Conservation (phyloP, 2,888 invertebrate species). For the Cosmopolites sordidus region DNA sequence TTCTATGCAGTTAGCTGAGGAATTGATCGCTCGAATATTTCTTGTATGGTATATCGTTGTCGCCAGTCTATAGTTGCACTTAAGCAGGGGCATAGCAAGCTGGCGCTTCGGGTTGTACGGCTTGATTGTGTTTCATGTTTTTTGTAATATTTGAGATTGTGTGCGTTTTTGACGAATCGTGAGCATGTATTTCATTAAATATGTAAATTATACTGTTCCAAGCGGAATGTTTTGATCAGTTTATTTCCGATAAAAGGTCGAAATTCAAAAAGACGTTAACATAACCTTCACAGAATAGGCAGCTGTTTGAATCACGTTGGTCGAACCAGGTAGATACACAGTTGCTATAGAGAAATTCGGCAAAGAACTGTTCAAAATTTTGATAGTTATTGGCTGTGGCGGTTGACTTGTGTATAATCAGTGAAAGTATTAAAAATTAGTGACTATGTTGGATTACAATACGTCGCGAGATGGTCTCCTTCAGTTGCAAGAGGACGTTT, state of each 20-base stretch:
- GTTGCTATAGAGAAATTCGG: conserved; percentile 11
- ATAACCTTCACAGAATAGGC: conserved; percentile 31
- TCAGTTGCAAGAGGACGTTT: conserved; percentile 64
- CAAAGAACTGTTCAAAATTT: conserved; percentile 11
- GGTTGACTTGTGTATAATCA: conserved; percentile 13
- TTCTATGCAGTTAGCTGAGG: too few relatives aligned
- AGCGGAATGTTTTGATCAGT: conserved; percentile 8
- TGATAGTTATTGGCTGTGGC: conserved; percentile 17
- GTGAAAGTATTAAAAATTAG: conserved; percentile 5
- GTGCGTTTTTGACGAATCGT: conserved; percentile 27
- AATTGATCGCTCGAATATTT: not conserved
- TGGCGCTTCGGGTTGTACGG: conserved; percentile 35
- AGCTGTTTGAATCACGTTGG: conserved; percentile 28
- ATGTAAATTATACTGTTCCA: conserved; percentile 25
- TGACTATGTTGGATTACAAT: conserved; percentile 54
- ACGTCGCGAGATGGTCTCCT: conserved; percentile 67
- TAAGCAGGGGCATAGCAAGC: conserved; percentile 43
- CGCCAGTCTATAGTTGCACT: conserved; percentile 35
- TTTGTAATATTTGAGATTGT: conserved; percentile 32
- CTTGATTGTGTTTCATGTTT: conserved; percentile 44
- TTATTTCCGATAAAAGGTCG: conserved; percentile 5
- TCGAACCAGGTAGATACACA: conserved; percentile 4
- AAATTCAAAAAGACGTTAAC: conserved; percentile 23
- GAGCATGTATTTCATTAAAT: conserved; percentile 27
- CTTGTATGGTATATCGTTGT: conserved; percentile 6